Conservation (phyloP, 2,113 vertebrate species). For the Cottus gobio region DNA sequence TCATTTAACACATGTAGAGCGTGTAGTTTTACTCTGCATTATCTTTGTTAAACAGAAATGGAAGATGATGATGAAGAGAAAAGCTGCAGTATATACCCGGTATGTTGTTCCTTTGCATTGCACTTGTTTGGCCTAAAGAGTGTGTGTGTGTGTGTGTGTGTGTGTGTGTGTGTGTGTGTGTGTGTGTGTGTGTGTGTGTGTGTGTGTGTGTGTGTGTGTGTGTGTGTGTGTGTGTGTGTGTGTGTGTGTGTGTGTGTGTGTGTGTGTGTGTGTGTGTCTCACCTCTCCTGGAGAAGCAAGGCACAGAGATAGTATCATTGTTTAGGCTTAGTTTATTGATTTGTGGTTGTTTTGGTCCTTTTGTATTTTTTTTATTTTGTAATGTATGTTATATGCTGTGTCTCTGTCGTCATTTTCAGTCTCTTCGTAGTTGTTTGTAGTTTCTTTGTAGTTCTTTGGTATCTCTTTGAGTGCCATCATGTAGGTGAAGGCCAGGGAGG, state of each 20-base stretch:
- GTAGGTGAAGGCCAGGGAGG: neutral
- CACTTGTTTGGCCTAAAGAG: no score
- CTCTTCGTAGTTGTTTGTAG: neutral
- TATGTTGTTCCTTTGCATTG: slow-evolving; percentile 42
- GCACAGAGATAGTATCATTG: neutral
- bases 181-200: no score
- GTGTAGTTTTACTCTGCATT: neutral
- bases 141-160: no score
- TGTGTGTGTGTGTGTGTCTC: no score
- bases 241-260: no score
- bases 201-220: no score
- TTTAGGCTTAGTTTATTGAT: neutral
- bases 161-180: no score
- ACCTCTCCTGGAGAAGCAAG: no score
- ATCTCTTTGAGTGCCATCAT: neutral
- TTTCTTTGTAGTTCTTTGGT: neutral
- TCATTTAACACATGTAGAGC: neutral
- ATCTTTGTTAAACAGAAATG: slow-evolving; percentile 66
- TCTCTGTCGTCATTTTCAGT: neutral
- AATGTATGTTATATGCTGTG: neutral
- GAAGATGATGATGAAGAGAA: slow-evolving; percentile 76
- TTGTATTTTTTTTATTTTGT: neutral
- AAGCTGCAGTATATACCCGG: slow-evolving; percentile 74
- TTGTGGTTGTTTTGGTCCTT: neutral
- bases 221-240: no score